Evolutionary conservation across 2,113 vertebrate genomes (phyloP).

Genomic region (Brienomyrus brachyistius): DNA sequence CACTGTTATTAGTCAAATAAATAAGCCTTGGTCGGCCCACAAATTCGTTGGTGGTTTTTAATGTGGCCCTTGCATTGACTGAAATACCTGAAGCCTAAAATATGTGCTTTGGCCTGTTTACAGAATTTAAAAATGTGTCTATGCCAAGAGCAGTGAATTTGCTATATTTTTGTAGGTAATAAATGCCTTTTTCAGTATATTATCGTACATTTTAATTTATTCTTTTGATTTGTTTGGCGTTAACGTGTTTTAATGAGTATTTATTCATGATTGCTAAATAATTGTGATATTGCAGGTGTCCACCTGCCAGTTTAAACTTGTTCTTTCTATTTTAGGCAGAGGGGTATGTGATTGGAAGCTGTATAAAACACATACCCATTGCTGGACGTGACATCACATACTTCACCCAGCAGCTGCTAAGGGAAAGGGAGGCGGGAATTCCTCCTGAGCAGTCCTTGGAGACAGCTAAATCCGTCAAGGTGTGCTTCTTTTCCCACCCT

Average conservation of each 20-base stretch:
- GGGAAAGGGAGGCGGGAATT: conserved; percentile 95
- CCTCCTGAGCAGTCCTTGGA: conserved; percentile 96
- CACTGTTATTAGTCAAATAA: background rate
- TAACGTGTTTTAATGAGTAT: background rate
- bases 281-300: background rate
- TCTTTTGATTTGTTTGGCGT: background rate
- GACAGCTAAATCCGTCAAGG: conserved; percentile 97
- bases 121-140: background rate
- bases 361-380: conserved; percentile 99
- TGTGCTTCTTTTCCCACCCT: conserved; percentile 40
- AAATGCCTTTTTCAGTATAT: background rate
- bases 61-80: no score
- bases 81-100: background rate
- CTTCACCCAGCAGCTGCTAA: conserved; percentile 92
- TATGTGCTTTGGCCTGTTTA: background rate
- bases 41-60: background rate
- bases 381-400: conserved; percentile 97
- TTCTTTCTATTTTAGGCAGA: conserved; percentile 69
- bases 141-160: background rate
- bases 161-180: background rate
- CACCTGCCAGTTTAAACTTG: background rate
- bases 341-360: conserved; percentile 97
- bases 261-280: background rate
- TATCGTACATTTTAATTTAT: background rate
- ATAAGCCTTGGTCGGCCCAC: background rate